Evolutionary conservation across 2,113 vertebrate species (phyloP), one percentile per base, ranked within the genome.

Genomic region (Calypte anna): DNA sequence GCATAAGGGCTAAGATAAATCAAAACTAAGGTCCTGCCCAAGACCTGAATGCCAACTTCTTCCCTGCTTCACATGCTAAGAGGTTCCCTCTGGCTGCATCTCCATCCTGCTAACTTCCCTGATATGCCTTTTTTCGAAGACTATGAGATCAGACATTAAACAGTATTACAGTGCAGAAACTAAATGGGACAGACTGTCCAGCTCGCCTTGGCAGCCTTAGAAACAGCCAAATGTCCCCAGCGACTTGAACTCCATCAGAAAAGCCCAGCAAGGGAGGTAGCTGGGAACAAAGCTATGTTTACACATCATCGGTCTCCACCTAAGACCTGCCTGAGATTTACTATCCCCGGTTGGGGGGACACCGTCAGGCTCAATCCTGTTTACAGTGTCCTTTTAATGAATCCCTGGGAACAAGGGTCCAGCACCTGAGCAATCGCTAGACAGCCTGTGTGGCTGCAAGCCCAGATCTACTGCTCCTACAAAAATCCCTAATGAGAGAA

Each of bases 401-500:
- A 85, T 86, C 74, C 89, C 84, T 13, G n/a, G 44, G 81, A 91
- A 75, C 23, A 38, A 82, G 31, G 55, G 53, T 55, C 58, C 62
- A 36, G 82, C 94, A 94, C 95, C 96, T 94, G 92, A 95, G 93
- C 86, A 76, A 63, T 75, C 59, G 5, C 90, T 62, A 75, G 78
- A 76, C 85, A 88, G 92, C 33, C 66, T 30, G 44, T 2, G 1
- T 95, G 80, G 97, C 96, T 68, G 92, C 44, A 19, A 88, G 84
- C 97, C 96, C 72, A 66, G 93, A 93, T 93, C 96, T 94, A 75
- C 95, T 91, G 93, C 94, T 97, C 97, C 96, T 96, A 96, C 88
- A 77, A 97, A 97, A 97, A 93, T 73, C 93, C 90, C 93, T 98
- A 98, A 98, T 96, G 98, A 98, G 98, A 98, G 98, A 97, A 98